Evolutionary conservation across 2,888 invertebrate genomes (phyloP).

Genomic region (Agelastica alni): DNA sequence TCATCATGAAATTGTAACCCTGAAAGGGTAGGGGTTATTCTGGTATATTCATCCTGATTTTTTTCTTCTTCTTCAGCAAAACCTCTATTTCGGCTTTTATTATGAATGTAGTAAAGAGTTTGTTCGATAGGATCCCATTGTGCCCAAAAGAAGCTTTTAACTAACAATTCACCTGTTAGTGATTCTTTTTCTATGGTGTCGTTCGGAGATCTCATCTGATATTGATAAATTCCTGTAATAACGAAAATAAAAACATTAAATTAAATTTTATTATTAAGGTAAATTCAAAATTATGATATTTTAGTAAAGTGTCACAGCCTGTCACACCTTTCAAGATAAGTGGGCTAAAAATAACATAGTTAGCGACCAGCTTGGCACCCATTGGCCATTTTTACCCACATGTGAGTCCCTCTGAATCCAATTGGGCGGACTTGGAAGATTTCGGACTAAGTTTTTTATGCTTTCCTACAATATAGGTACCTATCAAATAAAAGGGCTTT

Average conservation of each 20-base stretch:
- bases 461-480: too few species aligned
- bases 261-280: too few species aligned
- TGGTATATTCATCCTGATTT: constrained; percentile 57
- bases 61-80: constrained; percentile 68
- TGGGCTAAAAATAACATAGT: too few species aligned
- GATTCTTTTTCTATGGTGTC: constrained; percentile 27
- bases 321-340: too few species aligned
- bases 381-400: too few species aligned
- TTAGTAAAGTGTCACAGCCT: too few species aligned
- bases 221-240: constrained; percentile 52
- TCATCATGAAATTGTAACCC: constrained; percentile 87
- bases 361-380: neutral
- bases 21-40: constrained; percentile 74
- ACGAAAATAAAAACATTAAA: constrained; percentile 8
- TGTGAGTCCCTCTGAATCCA: too few species aligned
- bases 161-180: constrained; percentile 56
- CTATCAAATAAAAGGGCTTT: too few species aligned
- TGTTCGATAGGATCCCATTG: constrained; percentile 83
- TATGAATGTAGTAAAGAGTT: constrained; percentile 83
- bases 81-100: constrained; percentile 70
- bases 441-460: too few species aligned
- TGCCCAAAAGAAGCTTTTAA: constrained; percentile 80
- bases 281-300: too few species aligned
- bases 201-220: constrained; percentile 46
- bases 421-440: too few species aligned